Evolutionary conservation across 2,113 vertebrate species (phyloP).

Genomic region (Mus musculus): GRCm39 chr9:72067501-72068000

Average conservation of each 20-base stretch:
- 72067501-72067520: not conserved
- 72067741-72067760: not conserved
- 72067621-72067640: not conserved
- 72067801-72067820: not conserved
- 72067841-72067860: no score
- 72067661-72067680: not conserved
- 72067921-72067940: constrained; percentile 41
- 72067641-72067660: not conserved
- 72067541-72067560: not conserved
- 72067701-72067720: not conserved
- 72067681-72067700: not conserved
- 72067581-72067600: not conserved
- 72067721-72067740: not conserved
- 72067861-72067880: not conserved
- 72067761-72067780: not conserved
- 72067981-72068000: not conserved
- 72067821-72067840: not conserved
- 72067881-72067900: not conserved
- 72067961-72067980: not conserved
- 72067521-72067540: not conserved
- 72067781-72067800: not conserved
- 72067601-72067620: not conserved
- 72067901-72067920: not conserved
- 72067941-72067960: not conserved
- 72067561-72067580: not conserved